Evolutionary conservation across 2,888 invertebrate species (phyloP).

Genomic region (Orchestes rusci): DNA sequence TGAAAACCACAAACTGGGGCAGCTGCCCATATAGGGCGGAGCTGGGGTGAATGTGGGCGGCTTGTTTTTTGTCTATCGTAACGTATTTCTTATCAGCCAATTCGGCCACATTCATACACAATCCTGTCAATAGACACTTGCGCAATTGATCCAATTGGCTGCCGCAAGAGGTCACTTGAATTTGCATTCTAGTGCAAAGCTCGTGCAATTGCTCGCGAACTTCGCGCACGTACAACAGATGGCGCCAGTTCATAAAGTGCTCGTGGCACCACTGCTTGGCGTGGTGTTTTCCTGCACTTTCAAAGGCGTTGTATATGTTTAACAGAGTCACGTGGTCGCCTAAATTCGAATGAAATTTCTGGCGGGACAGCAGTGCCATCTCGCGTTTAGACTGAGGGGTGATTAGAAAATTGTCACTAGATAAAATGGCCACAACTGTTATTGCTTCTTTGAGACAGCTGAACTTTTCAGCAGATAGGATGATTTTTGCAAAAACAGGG

Average conservation of each 20-base stretch:
- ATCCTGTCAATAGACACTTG: slow-evolving; percentile 72
- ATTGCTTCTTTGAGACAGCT: slow-evolving; percentile 75
- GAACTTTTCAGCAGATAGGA: slow-evolving; percentile 53
- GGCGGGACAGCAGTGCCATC: slow-evolving; percentile 62
- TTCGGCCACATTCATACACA: slow-evolving; percentile 84
- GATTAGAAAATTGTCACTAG: slow-evolving; percentile 79
- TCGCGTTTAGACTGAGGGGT: slow-evolving; percentile 69
- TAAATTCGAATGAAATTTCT: slow-evolving; percentile 75
- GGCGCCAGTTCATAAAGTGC: slow-evolving; percentile 77
- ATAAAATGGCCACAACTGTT: slow-evolving; percentile 79
- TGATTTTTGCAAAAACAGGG: slow-evolving; percentile 75
- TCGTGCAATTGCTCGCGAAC: slow-evolving; percentile 66
- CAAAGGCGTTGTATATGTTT: slow-evolving; percentile 79
- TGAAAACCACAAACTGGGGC: slow-evolving; percentile 69
- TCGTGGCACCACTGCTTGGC: slow-evolving; percentile 68
- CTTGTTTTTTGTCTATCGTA: slow-evolving; percentile 52
- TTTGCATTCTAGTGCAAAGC: slow-evolving; percentile 30
- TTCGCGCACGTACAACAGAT: slow-evolving; percentile 72
- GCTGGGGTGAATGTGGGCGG: slow-evolving; percentile 78
- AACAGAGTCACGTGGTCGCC: slow-evolving; percentile 91
- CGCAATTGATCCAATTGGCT: slow-evolving; percentile 57
- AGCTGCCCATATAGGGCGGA: slow-evolving; percentile 66
- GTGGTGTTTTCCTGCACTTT: slow-evolving; percentile 53
- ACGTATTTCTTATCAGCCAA: slow-evolving; percentile 62
- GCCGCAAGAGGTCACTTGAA: slow-evolving; percentile 55